Conservation (phyloP, 2,888 invertebrate species). For the Habrosyne pyritoides region DNA sequence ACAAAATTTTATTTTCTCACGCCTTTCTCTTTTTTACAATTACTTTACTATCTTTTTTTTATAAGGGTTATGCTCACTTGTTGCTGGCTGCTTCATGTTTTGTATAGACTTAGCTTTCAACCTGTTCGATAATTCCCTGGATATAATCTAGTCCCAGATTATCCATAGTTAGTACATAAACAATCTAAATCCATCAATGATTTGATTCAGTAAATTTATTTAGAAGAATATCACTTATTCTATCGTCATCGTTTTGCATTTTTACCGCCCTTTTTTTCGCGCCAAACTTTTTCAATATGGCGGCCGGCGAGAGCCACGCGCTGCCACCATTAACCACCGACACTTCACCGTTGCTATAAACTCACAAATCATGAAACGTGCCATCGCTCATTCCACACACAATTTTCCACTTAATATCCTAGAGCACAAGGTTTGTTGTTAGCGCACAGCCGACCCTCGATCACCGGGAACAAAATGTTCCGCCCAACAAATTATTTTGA, state of each 20-base stretch:
- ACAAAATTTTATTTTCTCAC: too few species aligned
- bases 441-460: slow-evolving; percentile 39
- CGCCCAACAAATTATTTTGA: slow-evolving; percentile 71
- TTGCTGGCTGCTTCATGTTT: too few species aligned
- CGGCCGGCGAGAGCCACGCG: slow-evolving; percentile 76
- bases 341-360: slow-evolving; percentile 83
- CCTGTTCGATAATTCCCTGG: too few species aligned
- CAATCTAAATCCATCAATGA: too few species aligned
- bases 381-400: slow-evolving; percentile 50
- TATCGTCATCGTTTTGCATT: slow-evolving; percentile 46
- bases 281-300: slow-evolving; percentile 83
- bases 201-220: slow-evolving; percentile 15
- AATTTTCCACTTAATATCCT: slow-evolving; percentile 50
- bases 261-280: slow-evolving; percentile 70
- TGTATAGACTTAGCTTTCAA: too few species aligned
- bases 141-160: too few species aligned
- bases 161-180: too few species aligned
- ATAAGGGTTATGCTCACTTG: too few species aligned
- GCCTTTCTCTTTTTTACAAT: too few species aligned
- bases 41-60: too few species aligned
- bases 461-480: slow-evolving; percentile 66
- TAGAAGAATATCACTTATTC: slow-evolving; percentile 28
- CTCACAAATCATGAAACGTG: slow-evolving; percentile 83
- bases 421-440: slow-evolving; percentile 52
- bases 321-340: slow-evolving; percentile 82